Percentiles rank a stretch among this genome's conserved stretches.
Evolutionary conservation across 1,140 invertebrate species (phyloP).

Genomic region (Anastrepha ludens): DNA sequence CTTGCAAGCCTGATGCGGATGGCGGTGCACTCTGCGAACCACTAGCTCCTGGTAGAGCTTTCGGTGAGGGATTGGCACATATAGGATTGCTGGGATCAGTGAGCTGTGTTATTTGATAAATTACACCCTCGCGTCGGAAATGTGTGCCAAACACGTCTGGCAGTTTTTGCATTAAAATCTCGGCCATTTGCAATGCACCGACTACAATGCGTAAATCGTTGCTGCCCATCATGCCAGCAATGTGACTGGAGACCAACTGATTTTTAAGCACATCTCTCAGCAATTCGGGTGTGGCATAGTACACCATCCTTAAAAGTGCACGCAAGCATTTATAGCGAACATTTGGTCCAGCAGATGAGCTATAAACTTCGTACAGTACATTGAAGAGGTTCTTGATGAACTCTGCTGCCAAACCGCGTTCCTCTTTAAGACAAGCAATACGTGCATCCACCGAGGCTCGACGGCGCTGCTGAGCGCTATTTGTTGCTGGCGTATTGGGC

Average conservation of each 20-base stretch:
- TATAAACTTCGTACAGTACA: slow-evolving; percentile 96
- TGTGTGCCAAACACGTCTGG: slow-evolving; percentile 95
- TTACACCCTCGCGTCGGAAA: slow-evolving; percentile 95
- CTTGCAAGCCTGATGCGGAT: slow-evolving; percentile 69
- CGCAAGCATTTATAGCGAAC: slow-evolving; percentile 96
- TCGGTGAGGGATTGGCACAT: slow-evolving; percentile 71
- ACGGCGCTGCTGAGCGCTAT: slow-evolving; percentile 60
- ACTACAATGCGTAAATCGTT: slow-evolving; percentile 96
- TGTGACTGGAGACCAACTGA: slow-evolving; percentile 96
- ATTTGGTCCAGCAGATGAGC: slow-evolving; percentile 96
- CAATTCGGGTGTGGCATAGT: slow-evolving; percentile 91
- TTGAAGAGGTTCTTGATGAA: slow-evolving; percentile 94
- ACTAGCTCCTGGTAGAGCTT: slow-evolving; percentile 63
- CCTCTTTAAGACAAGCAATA: slow-evolving; percentile 79
- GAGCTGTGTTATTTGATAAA: slow-evolving; percentile 91
- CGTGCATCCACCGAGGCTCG: slow-evolving; percentile 77
- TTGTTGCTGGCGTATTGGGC: slow-evolving; percentile 60
- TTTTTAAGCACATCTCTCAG: slow-evolving; percentile 91
- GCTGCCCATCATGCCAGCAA: slow-evolving; percentile 98
- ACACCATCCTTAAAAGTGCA: slow-evolving; percentile 96
- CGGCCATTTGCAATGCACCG: slow-evolving; percentile 96
- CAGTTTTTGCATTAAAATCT: slow-evolving; percentile 96
- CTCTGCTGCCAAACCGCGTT: slow-evolving; percentile 82
- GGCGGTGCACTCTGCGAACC: slow-evolving; percentile 70
- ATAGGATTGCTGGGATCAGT: slow-evolving; percentile 77